Percentiles rank a stretch among this genome's conserved stretches.
Evolutionary conservation across 2,888 invertebrate genomes (phyloP).

Genomic region (Chymomyza fuscimana): DNA sequence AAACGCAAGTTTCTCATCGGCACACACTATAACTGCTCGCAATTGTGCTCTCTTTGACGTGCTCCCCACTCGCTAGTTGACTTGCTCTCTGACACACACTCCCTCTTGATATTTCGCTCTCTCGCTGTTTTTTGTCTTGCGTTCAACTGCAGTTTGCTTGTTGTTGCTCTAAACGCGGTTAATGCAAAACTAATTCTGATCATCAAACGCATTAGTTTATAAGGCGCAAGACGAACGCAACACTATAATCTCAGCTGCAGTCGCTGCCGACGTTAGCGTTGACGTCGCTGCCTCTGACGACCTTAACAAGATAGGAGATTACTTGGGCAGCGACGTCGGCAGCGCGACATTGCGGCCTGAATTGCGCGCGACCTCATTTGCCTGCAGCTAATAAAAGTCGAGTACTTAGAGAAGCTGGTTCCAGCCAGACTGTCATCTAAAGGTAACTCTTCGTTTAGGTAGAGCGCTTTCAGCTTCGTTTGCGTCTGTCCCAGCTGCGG

Average conservation of each 20-base stretch:
- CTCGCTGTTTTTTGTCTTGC: constrained; percentile 3
- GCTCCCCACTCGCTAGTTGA: neutral
- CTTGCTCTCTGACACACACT: no score
- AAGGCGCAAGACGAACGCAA: constrained; percentile 43
- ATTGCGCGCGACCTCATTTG: constrained; percentile 2
- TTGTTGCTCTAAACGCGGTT: constrained; percentile 68
- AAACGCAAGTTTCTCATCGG: constrained; percentile 83
- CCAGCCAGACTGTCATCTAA: no score
- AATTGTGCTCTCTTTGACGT: no score
- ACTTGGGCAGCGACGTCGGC: constrained; percentile 13
- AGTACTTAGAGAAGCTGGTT: neutral
- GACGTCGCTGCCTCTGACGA: constrained; percentile 17
- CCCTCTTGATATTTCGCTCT: neutral
- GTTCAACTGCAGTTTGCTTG: neutral
- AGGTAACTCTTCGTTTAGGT: neutral
- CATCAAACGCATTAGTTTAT: constrained; percentile 71
- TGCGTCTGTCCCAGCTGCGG: constrained; percentile 27
- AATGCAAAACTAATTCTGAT: constrained; percentile 75
- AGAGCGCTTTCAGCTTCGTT: constrained; percentile 28
- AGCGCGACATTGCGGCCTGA: constrained; percentile 5
- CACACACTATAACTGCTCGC: constrained; percentile 57
- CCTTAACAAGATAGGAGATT: constrained; percentile 34
- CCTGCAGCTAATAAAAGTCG: neutral
- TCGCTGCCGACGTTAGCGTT: constrained; percentile 17
- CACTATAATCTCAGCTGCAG: neutral